Conservation (phyloP, 2,113 vertebrate species). For the Dermatemys mawii region DNA sequence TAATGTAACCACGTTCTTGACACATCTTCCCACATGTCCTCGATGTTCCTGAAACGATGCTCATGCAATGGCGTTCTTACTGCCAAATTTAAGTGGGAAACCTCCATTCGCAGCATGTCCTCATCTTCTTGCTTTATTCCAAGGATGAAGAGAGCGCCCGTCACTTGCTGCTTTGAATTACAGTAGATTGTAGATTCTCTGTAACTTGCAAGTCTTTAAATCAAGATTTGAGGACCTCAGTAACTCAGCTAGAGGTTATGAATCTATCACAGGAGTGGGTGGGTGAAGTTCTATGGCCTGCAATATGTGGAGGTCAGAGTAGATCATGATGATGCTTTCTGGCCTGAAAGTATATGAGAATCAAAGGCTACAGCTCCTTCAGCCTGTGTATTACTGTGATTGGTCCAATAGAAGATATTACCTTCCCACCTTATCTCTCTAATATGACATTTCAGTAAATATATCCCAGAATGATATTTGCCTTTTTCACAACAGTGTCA, state of each 20-base stretch:
- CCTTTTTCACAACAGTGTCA: too few relatives aligned
- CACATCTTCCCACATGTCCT: too few relatives aligned
- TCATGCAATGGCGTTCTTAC: too few relatives aligned
- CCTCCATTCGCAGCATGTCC: not conserved
- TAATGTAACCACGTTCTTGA: too few relatives aligned
- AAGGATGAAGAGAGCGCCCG: too few relatives aligned
- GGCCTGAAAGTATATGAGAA: not conserved
- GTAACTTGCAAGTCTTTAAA: not conserved
- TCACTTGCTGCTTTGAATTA: not conserved
- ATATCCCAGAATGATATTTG: too few relatives aligned
- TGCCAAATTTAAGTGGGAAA: too few relatives aligned
- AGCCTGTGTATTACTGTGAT: not conserved
- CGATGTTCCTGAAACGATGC: too few relatives aligned
- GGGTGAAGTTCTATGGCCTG: not conserved
- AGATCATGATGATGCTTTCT: not conserved
- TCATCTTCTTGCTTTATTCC: not conserved
- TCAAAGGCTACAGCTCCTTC: not conserved
- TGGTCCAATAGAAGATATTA: too few relatives aligned
- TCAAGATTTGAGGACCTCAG: not conserved
- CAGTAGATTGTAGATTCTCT: not conserved
- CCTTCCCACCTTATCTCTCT: too few relatives aligned
- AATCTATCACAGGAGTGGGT: not conserved
- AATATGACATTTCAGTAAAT: too few relatives aligned
- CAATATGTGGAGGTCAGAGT: not conserved
- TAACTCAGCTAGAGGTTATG: not conserved